These are phyloP conservation scores for Ancistrus triradiatus DNA, from an alignment of 2,113 vertebrate genomes.

Conservation along the genomic window DNA sequence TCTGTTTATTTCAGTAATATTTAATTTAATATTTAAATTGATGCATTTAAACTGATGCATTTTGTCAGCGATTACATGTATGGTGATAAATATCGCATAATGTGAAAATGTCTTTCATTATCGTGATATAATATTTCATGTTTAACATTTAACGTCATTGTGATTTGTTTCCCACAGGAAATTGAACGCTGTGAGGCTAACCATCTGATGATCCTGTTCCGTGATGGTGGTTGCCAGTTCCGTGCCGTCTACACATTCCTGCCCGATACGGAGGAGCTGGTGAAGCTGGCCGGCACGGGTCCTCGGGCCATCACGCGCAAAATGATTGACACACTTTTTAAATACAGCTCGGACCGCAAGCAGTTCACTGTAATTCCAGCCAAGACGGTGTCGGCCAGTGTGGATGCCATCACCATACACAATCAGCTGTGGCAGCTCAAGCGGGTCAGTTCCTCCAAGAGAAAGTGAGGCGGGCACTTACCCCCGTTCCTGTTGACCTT, in stretches of 20 bases:
- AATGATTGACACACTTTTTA: slow-evolving; percentile 96
- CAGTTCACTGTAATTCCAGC: slow-evolving; percentile 91
- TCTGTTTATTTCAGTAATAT: no score
- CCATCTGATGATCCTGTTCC: slow-evolving; percentile 94
- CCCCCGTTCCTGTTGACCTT: no score
- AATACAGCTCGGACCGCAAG: slow-evolving; percentile 96
- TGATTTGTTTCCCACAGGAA: slow-evolving; percentile 66
- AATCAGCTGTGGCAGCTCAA: slow-evolving; percentile 92
- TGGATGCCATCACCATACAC: slow-evolving; percentile 94
- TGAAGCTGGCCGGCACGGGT: slow-evolving; percentile 85
- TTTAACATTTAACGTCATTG: neutral
- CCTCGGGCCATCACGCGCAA: slow-evolving; percentile 83
- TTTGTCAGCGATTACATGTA: no score
- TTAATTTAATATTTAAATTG: no score
- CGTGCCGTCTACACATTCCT: slow-evolving; percentile 86
- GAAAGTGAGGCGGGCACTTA: slow-evolving; percentile 56
- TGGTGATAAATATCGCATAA: no score
- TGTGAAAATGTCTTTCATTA: no score
- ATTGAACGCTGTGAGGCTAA: slow-evolving; percentile 93
- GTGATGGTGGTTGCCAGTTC: slow-evolving; percentile 91
- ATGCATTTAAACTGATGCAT: no score
- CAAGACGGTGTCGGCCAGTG: slow-evolving; percentile 90
- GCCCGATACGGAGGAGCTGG: slow-evolving; percentile 86
- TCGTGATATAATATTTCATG: neutral
- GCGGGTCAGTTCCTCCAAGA: slow-evolving; percentile 82